A percentile compares a stretch with the other conserved stretches of the same genome.
These are phyloP conservation scores for Dryomyza anilis DNA, from an alignment of 2,888 invertebrate genomes.

Conservation along the genomic window DNA sequence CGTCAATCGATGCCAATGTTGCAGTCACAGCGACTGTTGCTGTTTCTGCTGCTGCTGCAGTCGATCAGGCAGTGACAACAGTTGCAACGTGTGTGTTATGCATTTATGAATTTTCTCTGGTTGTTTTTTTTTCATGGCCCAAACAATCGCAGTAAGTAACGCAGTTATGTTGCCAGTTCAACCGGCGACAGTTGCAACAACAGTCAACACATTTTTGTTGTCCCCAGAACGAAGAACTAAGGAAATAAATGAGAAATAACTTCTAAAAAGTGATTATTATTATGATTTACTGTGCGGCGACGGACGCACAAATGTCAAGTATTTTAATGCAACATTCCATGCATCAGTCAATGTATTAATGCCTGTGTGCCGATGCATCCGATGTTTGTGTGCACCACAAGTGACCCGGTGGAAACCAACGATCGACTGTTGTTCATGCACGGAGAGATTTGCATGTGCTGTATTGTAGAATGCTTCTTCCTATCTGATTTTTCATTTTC, in stretches of 20 bases:
- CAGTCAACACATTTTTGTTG: not conserved
- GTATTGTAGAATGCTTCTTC: too few relatives aligned
- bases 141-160: not conserved
- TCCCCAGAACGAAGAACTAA: constrained; percentile 13
- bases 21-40: too few relatives aligned
- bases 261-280: constrained; percentile 15
- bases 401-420: too few relatives aligned
- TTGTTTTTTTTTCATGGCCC: not conserved
- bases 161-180: not conserved
- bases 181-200: not conserved
- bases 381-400: not conserved
- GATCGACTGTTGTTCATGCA: too few relatives aligned
- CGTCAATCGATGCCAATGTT: too few relatives aligned
- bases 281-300: constrained; percentile 27
- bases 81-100: constrained; percentile 45
- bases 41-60: not conserved
- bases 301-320: constrained; percentile 40
- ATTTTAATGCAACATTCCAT: constrained; percentile 50
- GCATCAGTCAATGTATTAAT: constrained; percentile 16
- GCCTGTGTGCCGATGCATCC: not conserved
- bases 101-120: constrained; percentile 44
- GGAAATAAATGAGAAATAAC: constrained; percentile 6
- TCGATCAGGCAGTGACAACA: constrained; percentile 10
- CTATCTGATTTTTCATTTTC: too few relatives aligned
- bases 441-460: too few relatives aligned